A percentile compares a stretch with the other conserved stretches of the same genome.
phyloP scores from a whole-genome alignment of 1,140 invertebrate species.

The Aporrectodea caliginosa region DNA sequence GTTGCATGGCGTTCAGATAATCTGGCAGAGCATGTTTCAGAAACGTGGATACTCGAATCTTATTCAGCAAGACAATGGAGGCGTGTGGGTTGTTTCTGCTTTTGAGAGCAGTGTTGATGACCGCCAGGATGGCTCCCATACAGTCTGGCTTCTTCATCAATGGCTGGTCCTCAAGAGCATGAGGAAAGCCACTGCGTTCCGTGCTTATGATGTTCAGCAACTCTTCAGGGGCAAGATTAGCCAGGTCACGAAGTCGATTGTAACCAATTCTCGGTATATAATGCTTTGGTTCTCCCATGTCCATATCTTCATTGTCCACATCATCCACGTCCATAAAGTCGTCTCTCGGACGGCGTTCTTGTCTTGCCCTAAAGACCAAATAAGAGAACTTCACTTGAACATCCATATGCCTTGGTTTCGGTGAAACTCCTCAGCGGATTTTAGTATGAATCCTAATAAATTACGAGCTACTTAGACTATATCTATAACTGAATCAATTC shows the following conservation, averaged over 20 bases:
- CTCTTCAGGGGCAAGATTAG: not conserved
- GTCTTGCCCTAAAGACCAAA: not conserved
- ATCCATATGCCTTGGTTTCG: no score
- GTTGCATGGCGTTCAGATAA: not conserved
- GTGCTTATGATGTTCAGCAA: not conserved
- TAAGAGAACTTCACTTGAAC: not conserved
- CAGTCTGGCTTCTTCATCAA: not conserved
- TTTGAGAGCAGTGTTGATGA: not conserved
- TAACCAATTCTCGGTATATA: not conserved
- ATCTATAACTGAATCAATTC: not conserved
- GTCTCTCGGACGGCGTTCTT: not conserved
- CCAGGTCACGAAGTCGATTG: not conserved
- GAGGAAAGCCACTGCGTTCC: constrained; percentile 12
- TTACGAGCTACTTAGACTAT: not conserved
- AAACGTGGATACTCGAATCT: not conserved
- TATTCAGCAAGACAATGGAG: constrained; percentile 5
- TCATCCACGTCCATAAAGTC: not conserved
- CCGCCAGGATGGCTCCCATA: not conserved
- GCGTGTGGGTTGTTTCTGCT: not conserved
- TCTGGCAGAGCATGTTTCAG: not conserved
- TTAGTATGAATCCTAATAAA: not conserved
- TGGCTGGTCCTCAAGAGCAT: not conserved
- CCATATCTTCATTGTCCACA: not conserved
- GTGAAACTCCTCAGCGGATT: no score
- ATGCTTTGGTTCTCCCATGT: not conserved